A percentile compares a stretch with the other conserved stretches of the same genome.
phyloP scores from a whole-genome alignment of 2,888 invertebrate genomes.

The Plebejus melissa region DNA sequence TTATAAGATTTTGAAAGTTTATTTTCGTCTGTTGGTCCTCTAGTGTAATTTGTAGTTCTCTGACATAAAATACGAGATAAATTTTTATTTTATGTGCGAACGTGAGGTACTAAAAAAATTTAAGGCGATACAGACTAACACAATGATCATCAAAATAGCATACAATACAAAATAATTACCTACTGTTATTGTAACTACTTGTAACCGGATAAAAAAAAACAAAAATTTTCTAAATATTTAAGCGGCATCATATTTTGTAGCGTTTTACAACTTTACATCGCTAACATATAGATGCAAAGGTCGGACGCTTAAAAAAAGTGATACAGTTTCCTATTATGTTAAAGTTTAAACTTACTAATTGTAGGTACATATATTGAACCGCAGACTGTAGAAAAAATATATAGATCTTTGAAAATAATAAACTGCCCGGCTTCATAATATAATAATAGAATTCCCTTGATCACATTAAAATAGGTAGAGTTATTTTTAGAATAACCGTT shows the following conservation, averaged over 20 bases:
- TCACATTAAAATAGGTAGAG: constrained; percentile 10
- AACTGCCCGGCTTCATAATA: neutral
- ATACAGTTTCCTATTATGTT: too few species aligned
- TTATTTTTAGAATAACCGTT: constrained; percentile 3
- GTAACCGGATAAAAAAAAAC: neutral
- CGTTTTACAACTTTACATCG: too few species aligned
- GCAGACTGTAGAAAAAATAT: neutral
- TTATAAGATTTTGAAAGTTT: neutral
- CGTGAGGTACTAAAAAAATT: neutral
- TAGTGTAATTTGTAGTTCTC: neutral
- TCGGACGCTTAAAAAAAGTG: too few species aligned
- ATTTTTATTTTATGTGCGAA: neutral
- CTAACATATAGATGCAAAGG: too few species aligned
- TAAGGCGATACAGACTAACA: neutral
- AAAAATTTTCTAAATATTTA: too few species aligned
- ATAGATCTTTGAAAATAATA: neutral
- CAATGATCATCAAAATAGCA: neutral
- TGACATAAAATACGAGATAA: neutral
- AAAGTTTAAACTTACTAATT: too few species aligned
- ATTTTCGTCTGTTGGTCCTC: neutral
- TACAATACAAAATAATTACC: neutral
- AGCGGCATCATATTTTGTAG: too few species aligned
- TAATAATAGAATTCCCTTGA: constrained; percentile 19
- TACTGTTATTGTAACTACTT: neutral
- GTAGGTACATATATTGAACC: neutral